These are phyloP conservation scores for Xestobium rufovillosum DNA, from an alignment of 2,888 invertebrate species.

Conservation along the genomic window DNA sequence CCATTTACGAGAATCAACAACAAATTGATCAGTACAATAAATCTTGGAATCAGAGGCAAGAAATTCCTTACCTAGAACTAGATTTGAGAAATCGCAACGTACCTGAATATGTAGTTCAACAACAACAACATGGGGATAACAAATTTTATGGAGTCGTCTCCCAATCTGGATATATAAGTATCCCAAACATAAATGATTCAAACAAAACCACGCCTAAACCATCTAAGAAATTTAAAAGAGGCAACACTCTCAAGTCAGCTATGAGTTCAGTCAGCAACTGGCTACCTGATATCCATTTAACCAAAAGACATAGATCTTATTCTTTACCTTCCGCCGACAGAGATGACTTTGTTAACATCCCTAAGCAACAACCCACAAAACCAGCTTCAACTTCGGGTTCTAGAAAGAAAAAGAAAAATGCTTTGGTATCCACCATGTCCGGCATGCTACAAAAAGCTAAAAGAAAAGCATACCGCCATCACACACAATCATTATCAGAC, in stretches of 20 bases:
- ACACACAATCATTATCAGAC: constrained; percentile 61
- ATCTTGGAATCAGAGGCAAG: constrained; percentile 39
- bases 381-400: constrained; percentile 31
- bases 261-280: constrained; percentile 75
- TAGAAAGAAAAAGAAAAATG: constrained; percentile 69
- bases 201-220: constrained; percentile 46
- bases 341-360: constrained; percentile 49
- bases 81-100: constrained; percentile 48
- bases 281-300: constrained; percentile 72
- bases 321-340: constrained; percentile 69
- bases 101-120: constrained; percentile 43
- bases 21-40: constrained; percentile 34
- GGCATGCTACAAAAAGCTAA: constrained; percentile 81
- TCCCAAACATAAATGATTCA: constrained; percentile 56
- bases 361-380: constrained; percentile 33
- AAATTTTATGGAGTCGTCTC: constrained; percentile 58
- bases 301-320: constrained; percentile 71
- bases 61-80: constrained; percentile 42
- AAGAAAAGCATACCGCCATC: constrained; percentile 53
- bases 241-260: constrained; percentile 65
- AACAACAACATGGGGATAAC: constrained; percentile 29
- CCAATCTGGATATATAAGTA: constrained; percentile 70
- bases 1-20: constrained; percentile 35
- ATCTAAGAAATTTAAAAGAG: constrained; percentile 60
- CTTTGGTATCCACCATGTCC: constrained; percentile 75